These are phyloP conservation scores for Urophycis tenuis DNA, from an alignment of 2,797 vertebrate species.

Conservation along the genomic window DNA sequence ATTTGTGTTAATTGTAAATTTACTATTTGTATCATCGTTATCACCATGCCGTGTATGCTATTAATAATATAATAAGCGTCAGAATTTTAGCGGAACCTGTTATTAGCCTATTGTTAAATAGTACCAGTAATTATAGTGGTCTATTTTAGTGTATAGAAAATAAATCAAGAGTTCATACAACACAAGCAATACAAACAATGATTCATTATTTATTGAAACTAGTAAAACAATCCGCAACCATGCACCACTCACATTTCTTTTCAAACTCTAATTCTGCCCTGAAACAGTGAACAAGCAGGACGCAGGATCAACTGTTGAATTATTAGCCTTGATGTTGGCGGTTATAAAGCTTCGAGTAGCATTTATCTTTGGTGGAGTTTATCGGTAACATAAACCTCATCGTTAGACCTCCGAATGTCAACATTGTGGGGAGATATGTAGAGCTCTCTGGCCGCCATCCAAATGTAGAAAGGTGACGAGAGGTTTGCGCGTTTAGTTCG, in stretches of 20 bases:
- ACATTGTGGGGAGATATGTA: conserved; percentile 68
- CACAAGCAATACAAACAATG: neutral
- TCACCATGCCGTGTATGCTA: neutral
- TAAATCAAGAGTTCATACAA: neutral
- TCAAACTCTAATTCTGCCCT: neutral
- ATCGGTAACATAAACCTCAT: conserved; percentile 58
- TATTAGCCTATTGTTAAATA: neutral
- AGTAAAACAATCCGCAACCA: conserved; percentile 4
- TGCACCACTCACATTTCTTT: neutral
- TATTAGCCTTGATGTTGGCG: conserved; percentile 63
- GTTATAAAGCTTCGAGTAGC: conserved; percentile 51
- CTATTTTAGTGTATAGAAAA: neutral
- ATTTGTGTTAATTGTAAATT: no score
- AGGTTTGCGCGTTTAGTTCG: neutral
- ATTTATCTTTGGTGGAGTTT: conserved; percentile 56
- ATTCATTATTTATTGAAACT: neutral
- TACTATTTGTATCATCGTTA: neutral
- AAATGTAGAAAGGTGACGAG: conserved; percentile 35
- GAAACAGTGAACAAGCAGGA: neutral
- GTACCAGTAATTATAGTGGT: neutral
- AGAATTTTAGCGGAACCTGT: neutral
- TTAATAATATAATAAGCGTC: neutral
- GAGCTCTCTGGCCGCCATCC: conserved; percentile 61
- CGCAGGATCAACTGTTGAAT: conserved; percentile 39
- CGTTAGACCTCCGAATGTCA: conserved; percentile 71